Conservation (phyloP, 2,797 vertebrate species). For the Enteromius argenteus region DNA sequence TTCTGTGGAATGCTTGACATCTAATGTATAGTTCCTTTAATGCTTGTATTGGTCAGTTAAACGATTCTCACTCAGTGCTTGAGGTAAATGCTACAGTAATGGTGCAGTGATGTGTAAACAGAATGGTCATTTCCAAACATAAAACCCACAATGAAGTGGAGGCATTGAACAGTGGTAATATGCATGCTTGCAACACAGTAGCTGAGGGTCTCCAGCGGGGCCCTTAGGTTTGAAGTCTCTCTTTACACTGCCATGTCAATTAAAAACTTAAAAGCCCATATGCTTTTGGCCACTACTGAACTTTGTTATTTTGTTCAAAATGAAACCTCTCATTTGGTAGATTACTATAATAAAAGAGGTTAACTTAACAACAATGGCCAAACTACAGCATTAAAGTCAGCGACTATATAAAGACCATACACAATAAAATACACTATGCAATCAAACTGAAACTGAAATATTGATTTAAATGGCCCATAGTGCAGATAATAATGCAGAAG, state of each 20-base stretch:
- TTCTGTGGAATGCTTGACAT: constrained; percentile 20
- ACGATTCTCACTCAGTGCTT: not conserved
- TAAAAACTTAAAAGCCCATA: not conserved
- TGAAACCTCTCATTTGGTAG: not conserved
- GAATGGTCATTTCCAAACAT: not conserved
- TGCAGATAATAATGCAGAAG: not conserved
- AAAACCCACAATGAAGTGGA: constrained; percentile 3
- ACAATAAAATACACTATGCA: not conserved
- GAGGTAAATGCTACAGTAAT: constrained; percentile 9
- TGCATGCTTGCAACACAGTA: not conserved
- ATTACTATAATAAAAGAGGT: not conserved
- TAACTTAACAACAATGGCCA: not conserved
- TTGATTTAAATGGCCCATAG: not conserved
- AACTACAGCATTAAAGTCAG: not conserved
- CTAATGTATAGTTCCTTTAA: not conserved
- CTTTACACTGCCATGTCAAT: not conserved
- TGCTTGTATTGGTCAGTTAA: constrained; percentile 18
- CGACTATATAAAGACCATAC: not conserved
- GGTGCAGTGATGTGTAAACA: constrained; percentile 1
- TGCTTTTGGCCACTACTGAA: not conserved
- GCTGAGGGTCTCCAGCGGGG: not conserved
- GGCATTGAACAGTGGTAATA: not conserved
- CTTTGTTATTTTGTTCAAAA: not conserved
- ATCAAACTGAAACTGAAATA: not conserved
- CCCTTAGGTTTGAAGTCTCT: not conserved